Conservation (phyloP, 37 sponge, comb jelly and placozoan genomes). For the Chondrilla cf. caribensis region DNA sequence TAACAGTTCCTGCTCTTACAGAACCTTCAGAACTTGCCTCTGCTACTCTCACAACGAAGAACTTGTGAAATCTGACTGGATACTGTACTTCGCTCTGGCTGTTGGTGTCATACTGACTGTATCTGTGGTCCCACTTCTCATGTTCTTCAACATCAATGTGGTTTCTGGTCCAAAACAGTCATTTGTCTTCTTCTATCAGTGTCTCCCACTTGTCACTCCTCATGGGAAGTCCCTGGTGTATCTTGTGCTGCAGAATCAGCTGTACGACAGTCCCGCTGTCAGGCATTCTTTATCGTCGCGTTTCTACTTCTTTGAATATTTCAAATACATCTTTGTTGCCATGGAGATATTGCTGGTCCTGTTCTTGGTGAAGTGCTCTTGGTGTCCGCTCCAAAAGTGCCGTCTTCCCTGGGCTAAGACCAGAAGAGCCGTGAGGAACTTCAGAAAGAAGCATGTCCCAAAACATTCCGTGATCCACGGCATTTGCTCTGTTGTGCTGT, state of each 20-base stretch:
- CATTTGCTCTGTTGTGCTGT: not conserved
- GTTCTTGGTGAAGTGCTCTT: not conserved
- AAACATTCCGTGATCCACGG: not conserved
- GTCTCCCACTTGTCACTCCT: not conserved
- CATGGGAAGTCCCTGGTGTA: not conserved
- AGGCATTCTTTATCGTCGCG: not conserved
- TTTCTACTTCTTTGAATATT: not conserved
- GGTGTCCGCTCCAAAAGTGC: not conserved
- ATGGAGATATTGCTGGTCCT: not conserved
- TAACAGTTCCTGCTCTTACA: too few species aligned
- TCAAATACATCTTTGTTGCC: not conserved
- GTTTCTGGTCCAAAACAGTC: not conserved
- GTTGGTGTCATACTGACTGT: too few species aligned
- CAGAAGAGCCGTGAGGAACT: not conserved
- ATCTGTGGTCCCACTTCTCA: not conserved
- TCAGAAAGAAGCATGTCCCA: not conserved
- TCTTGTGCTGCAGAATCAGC: not conserved
- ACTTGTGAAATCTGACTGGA: too few species aligned
- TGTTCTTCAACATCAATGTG: not conserved
- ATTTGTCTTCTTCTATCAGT: conserved; percentile 7
- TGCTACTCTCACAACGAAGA: too few species aligned
- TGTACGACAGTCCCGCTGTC: not conserved
- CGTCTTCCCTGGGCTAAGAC: not conserved
- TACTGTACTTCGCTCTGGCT: too few species aligned
- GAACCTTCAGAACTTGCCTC: too few species aligned